phyloP scores from a whole-genome alignment of 2,888 invertebrate genomes.

The Hypomecis atomaria region DNA sequence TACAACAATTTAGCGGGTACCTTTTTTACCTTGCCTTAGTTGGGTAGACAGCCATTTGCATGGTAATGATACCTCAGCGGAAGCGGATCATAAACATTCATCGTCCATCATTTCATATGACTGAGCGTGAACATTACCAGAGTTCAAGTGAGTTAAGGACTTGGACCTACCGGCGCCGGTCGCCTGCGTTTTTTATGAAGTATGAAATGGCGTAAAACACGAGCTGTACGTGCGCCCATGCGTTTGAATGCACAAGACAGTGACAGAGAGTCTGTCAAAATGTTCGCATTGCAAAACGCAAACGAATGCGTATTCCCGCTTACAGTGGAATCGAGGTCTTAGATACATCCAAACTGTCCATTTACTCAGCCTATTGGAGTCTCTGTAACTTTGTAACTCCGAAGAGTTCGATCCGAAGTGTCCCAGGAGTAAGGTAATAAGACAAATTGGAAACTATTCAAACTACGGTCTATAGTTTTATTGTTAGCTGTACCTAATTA shows the following conservation, averaged over 20 bases:
- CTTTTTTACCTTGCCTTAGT: not conserved
- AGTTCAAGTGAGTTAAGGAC: conserved; percentile 2
- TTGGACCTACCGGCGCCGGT: too few relatives aligned
- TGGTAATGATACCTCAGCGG: conserved; percentile 12
- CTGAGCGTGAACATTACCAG: conserved; percentile 4
- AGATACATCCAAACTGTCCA: too few relatives aligned
- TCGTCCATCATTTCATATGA: conserved; percentile 2
- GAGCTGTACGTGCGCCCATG: too few relatives aligned
- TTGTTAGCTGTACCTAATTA: not conserved
- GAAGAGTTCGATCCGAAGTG: not conserved
- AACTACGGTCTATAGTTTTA: conserved; percentile 12
- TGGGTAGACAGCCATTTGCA: conserved; percentile 7
- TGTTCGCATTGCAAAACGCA: too few relatives aligned
- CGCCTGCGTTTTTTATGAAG: too few relatives aligned
- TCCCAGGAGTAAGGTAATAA: conserved; percentile 14
- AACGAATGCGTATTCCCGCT: too few relatives aligned
- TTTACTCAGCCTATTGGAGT: not conserved
- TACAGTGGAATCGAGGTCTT: too few relatives aligned
- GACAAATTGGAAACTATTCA: conserved; percentile 23
- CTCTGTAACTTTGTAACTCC: not conserved
- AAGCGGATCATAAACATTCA: conserved; percentile 9
- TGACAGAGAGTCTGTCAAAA: too few relatives aligned
- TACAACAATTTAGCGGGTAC: not conserved
- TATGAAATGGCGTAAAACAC: too few relatives aligned
- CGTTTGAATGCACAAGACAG: too few relatives aligned